phyloP scores from a whole-genome alignment of 2,888 invertebrate species.

The Mamestra brassicae region DNA sequence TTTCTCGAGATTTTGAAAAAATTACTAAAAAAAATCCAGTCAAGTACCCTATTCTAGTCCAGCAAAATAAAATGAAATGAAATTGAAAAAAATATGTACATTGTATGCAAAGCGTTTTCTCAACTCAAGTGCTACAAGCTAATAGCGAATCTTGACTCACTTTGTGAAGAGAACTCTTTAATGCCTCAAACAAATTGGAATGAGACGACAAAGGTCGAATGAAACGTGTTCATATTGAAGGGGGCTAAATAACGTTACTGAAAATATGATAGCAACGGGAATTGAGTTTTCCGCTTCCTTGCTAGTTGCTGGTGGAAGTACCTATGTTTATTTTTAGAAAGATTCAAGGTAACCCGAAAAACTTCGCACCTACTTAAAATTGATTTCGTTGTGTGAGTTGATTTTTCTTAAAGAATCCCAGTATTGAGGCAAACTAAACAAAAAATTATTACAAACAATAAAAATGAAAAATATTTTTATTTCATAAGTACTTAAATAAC shows the following conservation, averaged over 20 bases:
- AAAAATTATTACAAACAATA: too few relatives aligned
- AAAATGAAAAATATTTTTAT: too few relatives aligned
- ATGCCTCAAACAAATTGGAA: conserved; percentile 53
- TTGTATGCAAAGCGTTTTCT: neutral
- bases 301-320: neutral
- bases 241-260: neutral
- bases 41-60: neutral
- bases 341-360: too few relatives aligned
- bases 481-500: too few relatives aligned
- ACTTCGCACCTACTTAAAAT: too few relatives aligned
- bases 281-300: neutral
- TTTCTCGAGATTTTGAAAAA: too few relatives aligned
- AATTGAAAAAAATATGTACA: conserved; percentile 30
- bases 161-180: conserved; percentile 32
- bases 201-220: conserved; percentile 26
- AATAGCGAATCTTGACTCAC: conserved; percentile 27
- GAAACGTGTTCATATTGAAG: conserved; percentile 23
- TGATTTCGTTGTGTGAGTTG: too few relatives aligned
- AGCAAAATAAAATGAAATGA: conserved; percentile 5
- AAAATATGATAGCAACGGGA: conserved; percentile 9
- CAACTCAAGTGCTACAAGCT: conserved; percentile 17
- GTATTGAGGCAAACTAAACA: too few relatives aligned
- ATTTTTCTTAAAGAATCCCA: too few relatives aligned
- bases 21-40: too few relatives aligned
- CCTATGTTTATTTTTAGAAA: neutral